Evolutionary conservation across 2,888 invertebrate genomes (phyloP), one percentile per base, ranked within the genome.

Genomic region (Acanthopleura granulata): DNA sequence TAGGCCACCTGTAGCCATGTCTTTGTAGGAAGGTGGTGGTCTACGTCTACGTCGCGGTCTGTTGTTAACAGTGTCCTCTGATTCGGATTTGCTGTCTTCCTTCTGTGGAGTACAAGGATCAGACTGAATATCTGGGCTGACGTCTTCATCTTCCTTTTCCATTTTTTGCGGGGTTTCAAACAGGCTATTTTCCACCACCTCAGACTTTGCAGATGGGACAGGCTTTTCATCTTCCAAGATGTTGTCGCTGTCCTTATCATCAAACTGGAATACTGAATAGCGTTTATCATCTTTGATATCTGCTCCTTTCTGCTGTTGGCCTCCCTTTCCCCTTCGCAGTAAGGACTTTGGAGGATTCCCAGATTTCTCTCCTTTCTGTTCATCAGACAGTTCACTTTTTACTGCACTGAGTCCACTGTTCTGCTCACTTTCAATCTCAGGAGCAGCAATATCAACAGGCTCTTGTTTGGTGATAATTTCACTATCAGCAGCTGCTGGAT

Each of bases 251-350:
- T 66, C 66, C 14, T 66, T 66, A 16, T 66, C 66, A 66, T 66
- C 66, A 66, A 66, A 66, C 66, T 66, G 25, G 29, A 66, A 66
- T 16, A 66, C 66, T 22, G 22, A 27, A 66, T 30, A 62, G 22
- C 66, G 57, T 16, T 70, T 70, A 9, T 61, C 71, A 27, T 22
- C 74, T 49, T 51, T 71, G 18, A 74, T 27, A 15, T 57, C 74
- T n/a, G 49, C 50, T 49, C 74, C 74, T 74, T 74, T 76, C 16
- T 66, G 70, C 69, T 74, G 62, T 74, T 73, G 15, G 66, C 73
- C 22, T 74, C 74, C 18, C 70, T 72, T n/a, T 77, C 78, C 14
- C 76, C 76, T 14, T 78, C 79, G 29, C 76, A 76, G 76, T 81
- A 81, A 62, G 6, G 22, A 27, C 29, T 27, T 66, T 27, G 66